These are phyloP conservation scores for Stegastes partitus DNA, from an alignment of 2,113 vertebrate genomes.

Conservation along the genomic window DNA sequence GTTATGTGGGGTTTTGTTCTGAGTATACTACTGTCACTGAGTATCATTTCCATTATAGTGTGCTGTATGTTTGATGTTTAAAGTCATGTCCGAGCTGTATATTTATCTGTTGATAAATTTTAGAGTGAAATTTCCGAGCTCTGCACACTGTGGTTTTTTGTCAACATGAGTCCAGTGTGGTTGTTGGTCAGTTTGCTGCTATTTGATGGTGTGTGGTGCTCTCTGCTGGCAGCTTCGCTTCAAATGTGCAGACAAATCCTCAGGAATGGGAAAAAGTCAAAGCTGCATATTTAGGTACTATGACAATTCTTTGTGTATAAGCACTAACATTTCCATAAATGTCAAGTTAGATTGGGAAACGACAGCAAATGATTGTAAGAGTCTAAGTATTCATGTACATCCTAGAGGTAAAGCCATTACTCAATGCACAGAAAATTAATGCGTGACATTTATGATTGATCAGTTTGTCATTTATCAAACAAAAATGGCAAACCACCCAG, in stretches of 20 bases:
- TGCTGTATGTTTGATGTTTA: slow-evolving; percentile 82
- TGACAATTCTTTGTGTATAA: background rate
- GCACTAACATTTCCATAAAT: background rate
- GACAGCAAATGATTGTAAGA: too few relatives aligned
- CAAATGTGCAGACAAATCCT: background rate
- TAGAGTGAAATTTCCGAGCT: slow-evolving; percentile 73
- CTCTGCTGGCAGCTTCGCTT: slow-evolving; percentile 70
- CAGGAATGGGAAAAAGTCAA: background rate
- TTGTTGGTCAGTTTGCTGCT: background rate
- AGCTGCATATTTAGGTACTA: background rate
- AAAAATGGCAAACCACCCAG: too few relatives aligned
- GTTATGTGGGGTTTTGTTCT: slow-evolving; percentile 72
- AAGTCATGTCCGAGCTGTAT: slow-evolving; percentile 83
- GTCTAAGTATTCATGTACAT: too few relatives aligned
- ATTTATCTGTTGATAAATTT: slow-evolving; percentile 85
- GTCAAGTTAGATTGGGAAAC: background rate
- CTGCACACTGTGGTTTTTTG: slow-evolving; percentile 28
- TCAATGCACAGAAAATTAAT: too few relatives aligned
- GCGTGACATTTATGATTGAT: too few relatives aligned
- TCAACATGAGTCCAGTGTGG: background rate
- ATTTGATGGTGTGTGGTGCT: slow-evolving; percentile 51
- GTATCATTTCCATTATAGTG: slow-evolving; percentile 83
- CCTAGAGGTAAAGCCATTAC: too few relatives aligned
- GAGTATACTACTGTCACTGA: slow-evolving; percentile 88
- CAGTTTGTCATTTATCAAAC: too few relatives aligned